Percentiles rank a stretch among this genome's conserved stretches.
These are phyloP conservation scores for Elachura formosa DNA, from an alignment of 2,113 vertebrate species.

Conservation along the genomic window DNA sequence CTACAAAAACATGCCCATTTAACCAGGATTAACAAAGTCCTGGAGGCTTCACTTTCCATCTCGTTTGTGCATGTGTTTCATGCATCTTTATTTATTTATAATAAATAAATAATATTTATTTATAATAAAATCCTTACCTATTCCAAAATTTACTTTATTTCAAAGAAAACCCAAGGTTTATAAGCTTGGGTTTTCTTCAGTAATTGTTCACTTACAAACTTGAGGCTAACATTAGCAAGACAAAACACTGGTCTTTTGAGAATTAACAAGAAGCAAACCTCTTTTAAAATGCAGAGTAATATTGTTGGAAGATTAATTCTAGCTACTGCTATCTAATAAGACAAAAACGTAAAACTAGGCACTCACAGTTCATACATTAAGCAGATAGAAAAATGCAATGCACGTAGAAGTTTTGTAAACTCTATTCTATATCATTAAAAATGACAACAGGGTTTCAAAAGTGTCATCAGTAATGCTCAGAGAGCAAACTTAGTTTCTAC, in stretches of 20 bases:
- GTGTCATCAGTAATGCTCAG: background rate
- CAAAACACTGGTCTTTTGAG: background rate
- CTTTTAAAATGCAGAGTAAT: background rate
- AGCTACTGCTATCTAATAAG: background rate
- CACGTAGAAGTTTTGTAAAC: background rate
- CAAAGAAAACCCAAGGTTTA: background rate
- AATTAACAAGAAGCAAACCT: background rate
- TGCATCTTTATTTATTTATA: background rate
- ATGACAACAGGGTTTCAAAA: background rate
- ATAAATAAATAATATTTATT: background rate
- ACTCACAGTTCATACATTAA: background rate
- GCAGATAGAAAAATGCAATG: background rate
- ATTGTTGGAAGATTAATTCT: background rate
- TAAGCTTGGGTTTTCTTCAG: background rate
- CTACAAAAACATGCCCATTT: background rate
- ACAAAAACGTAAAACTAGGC: background rate
- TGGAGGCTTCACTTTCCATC: background rate
- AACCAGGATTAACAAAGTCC: background rate
- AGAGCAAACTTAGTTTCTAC: background rate
- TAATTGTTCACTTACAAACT: background rate
- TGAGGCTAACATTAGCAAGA: background rate
- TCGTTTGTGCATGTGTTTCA: background rate
- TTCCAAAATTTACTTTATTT: background rate
- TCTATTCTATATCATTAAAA: constrained; percentile 19
- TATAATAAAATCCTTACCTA: background rate